Base-by-base conservation (phyloP, 92 coral and sea anemone species). In the Palythoa heliodiscus region DNA sequence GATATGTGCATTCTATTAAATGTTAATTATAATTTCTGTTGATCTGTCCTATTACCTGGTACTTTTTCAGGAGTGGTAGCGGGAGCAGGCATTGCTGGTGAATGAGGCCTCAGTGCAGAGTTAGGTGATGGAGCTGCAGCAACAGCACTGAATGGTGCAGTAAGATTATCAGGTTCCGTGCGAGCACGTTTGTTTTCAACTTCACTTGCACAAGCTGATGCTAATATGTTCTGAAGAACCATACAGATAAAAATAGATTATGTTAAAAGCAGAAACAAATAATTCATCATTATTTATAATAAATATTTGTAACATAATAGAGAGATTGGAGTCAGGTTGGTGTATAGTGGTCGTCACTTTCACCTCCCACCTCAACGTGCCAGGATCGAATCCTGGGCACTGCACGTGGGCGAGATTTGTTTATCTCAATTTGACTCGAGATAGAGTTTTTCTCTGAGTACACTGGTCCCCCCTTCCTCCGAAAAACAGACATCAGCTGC, bases 181-280 rank as follows among this genome's bases (percentile, higher is more conserved):
- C 91, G 77, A 11, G 87, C 83, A 60, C 89, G 87, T 75, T 92
- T 91, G 68, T 92, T 89, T 81, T 92, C 98, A 14, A 93, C 98
- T 86, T 96, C 99, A 79, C 92, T 96, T 19, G 99, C 99, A 94
- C 99, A 96, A 4, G 99, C 99, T 22, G 99, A 96, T 35, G 99
- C 99, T 35, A 96, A 74, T 58, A 96, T 96, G 82, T 96, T 96
- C 99, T 96, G 76, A 38, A 86, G 83, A 71, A 23, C 23, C 17
- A 85, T 40, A 23, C 5, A 88, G 1, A 9, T 52, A 84, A 53
- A 12, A 8, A 19, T 22, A 52, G 0, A 16, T 52, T 14, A 14
- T 52, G 60, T 50, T 40, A 39, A 3, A 16, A 14, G 4, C 19
- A 15, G 69, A 5, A 29, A 69, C 23, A 9, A 11, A 37, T 22